Evolutionary conservation across 2,888 invertebrate species (phyloP).

Genomic region (Cybosia mesomella): DNA sequence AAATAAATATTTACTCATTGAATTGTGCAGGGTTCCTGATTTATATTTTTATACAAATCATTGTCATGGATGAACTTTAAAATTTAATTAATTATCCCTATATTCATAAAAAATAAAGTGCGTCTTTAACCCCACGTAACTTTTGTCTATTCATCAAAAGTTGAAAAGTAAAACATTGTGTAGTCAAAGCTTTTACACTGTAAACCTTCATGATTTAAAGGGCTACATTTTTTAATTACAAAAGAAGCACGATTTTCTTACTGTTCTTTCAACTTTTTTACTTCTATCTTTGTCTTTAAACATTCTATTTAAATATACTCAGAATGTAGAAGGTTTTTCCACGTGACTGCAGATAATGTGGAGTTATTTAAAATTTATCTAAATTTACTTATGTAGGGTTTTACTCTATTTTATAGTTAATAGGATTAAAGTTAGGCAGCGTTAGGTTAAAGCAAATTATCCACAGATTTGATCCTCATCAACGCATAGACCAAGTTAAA

Average conservation of each 20-base stretch:
- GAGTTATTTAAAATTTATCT: background rate
- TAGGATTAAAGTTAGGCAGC: too few species aligned
- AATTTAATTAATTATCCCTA: background rate
- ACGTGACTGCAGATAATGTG: background rate
- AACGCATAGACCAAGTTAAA: background rate
- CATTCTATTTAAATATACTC: background rate
- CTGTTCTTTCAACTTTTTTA: background rate
- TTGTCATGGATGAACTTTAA: background rate
- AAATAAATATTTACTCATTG: conserved; percentile 20
- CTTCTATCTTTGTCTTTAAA: background rate
- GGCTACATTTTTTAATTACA: background rate
- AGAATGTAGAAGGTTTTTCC: background rate
- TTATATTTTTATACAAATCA: background rate
- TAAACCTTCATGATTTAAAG: conserved; percentile 2
- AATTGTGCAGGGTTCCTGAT: background rate
- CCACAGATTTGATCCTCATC: background rate
- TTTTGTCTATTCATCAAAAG: conserved; percentile 1
- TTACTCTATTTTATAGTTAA: too few species aligned
- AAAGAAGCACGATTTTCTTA: conserved; percentile 1
- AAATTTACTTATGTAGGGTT: background rate
- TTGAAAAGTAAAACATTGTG: conserved; percentile 4
- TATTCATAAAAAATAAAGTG: background rate
- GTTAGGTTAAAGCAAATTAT: background rate
- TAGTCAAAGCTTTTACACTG: background rate
- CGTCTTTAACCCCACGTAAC: background rate